Base-by-base conservation (phyloP, 2,888 invertebrate species). In the Catocala nupta region DNA sequence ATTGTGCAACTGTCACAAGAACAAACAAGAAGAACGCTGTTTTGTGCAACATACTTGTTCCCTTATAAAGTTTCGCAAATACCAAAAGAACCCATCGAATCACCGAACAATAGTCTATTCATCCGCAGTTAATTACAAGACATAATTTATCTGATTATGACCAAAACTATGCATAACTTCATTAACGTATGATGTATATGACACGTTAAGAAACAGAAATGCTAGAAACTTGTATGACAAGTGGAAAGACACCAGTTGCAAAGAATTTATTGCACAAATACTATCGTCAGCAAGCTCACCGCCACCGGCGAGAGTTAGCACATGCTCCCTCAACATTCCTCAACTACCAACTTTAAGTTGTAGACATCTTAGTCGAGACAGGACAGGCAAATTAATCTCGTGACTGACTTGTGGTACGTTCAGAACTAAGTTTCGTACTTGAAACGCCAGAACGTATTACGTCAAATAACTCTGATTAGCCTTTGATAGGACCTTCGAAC, bases 251-350 rank as follows among this genome's bases (percentile, higher is more conserved):
- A 16, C 33, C 34, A 34, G 11, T 34, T 49, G 55, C 48, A 47
- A 58, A 68, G 70, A 73, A 78, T 71, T 58, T 73, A 65, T 80
- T 80, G 70, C 77, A 70, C 68, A 77, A 73, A 71, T 71, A 63
- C 61, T 33, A 63, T 70, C 45, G 42, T 48, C 49, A 54, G 59
- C 47, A 36, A 59, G 16, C 13, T 48, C 36, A 42, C 58, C 36
- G 43, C 58, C 16, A 64, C 55, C 62, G 16, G 55, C 33, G 11
- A 16, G 48, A 61, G 70, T 58, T 58, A 55, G 47, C 56, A 57
- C 63, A 61, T 44, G 9, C 10, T 43, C 8, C 25, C 10, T 12
- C 33, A 9, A 45, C 8, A 34, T 49, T 49, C 49, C 49, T n/a
- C 34, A 34, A 34, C 16, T 49, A 49, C 34, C 9, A 49, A 33